Percentiles rank a stretch among this genome's conserved stretches.
Conservation (phyloP, 2,113 vertebrate genomes). For the Melanerpes formicivorus region DNA sequence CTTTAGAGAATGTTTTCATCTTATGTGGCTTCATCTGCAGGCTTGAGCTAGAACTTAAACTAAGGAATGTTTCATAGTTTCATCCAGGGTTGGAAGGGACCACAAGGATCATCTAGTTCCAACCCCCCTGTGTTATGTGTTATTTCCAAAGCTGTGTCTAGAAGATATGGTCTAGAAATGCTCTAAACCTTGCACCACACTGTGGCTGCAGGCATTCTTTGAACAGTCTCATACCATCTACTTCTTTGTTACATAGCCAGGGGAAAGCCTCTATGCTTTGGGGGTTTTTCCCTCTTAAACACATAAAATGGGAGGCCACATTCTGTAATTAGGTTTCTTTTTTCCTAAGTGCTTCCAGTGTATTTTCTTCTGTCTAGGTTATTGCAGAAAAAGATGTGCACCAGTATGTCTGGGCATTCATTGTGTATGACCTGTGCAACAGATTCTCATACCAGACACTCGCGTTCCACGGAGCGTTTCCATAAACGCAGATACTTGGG, state of each 20-base stretch:
- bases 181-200: accelerated
- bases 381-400: neutral
- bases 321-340: neutral
- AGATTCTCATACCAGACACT: neutral
- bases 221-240: neutral
- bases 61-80: too few species aligned
- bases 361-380: neutral
- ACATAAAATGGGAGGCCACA: accelerated
- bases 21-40: neutral
- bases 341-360: neutral
- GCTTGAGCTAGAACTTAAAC: neutral
- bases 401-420: neutral
- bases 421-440: neutral
- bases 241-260: neutral
- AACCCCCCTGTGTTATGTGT: too few species aligned
- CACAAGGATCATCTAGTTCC: too few species aligned
- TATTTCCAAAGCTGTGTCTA: neutral
- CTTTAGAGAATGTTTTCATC: neutral
- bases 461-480: neutral
- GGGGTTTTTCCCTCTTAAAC: neutral
- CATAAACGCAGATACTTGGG: neutral
- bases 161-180: neutral
- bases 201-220: neutral
- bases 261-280: neutral
- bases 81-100: too few species aligned